Conservation (phyloP, 2,888 invertebrate species). For the Oxyteleia sp. region DNA sequence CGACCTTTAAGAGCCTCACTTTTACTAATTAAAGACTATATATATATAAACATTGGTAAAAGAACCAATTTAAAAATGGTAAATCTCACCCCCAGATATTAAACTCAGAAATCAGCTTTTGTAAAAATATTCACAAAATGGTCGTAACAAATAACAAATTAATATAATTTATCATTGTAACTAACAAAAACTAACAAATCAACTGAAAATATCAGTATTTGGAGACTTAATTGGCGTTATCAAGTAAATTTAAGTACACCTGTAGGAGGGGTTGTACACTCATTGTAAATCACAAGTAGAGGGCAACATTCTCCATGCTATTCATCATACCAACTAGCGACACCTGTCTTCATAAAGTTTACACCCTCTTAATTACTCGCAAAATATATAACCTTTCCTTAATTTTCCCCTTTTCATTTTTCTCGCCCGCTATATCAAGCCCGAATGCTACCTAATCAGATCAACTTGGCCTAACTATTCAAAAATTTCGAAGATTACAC, state of each 20-base stretch:
- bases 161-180: too few relatives aligned
- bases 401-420: not conserved
- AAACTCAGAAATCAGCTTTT: too few relatives aligned
- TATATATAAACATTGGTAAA: too few relatives aligned
- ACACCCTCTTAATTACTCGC: slow-evolving; percentile 27
- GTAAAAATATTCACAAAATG: too few relatives aligned
- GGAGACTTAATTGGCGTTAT: slow-evolving; percentile 13
- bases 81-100: too few relatives aligned
- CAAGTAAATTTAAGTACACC: slow-evolving; percentile 9
- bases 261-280: slow-evolving; percentile 6
- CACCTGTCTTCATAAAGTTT: slow-evolving; percentile 19
- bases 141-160: too few relatives aligned
- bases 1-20: too few relatives aligned
- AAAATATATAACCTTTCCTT: not conserved
- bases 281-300: slow-evolving; percentile 24
- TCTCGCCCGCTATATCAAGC: not conserved
- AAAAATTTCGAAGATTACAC: too few relatives aligned
- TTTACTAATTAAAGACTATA: too few relatives aligned
- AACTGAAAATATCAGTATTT: slow-evolving; percentile 10
- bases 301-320: slow-evolving; percentile 14
- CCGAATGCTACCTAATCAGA: not conserved
- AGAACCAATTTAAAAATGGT: too few relatives aligned
- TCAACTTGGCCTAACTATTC: too few relatives aligned
- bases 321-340: slow-evolving; percentile 31
- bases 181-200: too few relatives aligned